A percentile compares a stretch with the other conserved stretches of the same genome.
phyloP scores from a whole-genome alignment of 2,113 vertebrate species.

The Amphilophus citrinellus region DNA sequence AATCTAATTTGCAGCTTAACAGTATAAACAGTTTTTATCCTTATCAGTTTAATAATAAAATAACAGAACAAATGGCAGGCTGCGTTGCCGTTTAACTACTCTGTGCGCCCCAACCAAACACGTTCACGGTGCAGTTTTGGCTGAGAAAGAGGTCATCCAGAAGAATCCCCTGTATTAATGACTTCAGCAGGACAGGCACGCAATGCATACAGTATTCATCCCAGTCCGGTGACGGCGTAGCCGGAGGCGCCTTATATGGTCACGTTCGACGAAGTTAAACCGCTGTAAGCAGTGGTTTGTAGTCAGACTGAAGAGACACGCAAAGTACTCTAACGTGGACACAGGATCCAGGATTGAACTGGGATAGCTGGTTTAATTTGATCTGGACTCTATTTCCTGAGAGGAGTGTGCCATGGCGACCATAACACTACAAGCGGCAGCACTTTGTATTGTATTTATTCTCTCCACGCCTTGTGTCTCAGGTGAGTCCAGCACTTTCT shows the following conservation, averaged over 20 bases:
- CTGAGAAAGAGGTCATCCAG: not conserved
- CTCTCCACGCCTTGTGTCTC: not conserved
- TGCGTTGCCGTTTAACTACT: no score
- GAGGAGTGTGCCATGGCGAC: not conserved
- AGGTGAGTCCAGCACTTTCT: conserved; percentile 58
- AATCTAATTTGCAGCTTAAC: not conserved
- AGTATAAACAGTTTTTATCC: not conserved
- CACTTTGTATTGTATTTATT: not conserved
- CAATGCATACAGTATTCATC: not conserved
- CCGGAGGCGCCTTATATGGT: conserved; percentile 73
- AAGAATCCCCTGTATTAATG: not conserved
- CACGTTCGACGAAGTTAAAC: not conserved
- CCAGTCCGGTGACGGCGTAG: conserved; percentile 17
- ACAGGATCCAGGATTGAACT: not conserved
- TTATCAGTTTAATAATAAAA: not conserved
- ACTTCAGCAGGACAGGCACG: conserved; percentile 25
- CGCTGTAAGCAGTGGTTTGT: not conserved
- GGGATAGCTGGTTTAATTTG: not conserved
- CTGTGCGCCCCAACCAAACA: no score
- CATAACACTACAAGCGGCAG: fast-evolving
- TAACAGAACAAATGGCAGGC: no score
- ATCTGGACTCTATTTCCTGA: not conserved
- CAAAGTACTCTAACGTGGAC: not conserved
- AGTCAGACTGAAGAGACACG: no score
- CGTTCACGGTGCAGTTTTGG: no score